Evolutionary conservation across 2,888 invertebrate genomes (phyloP), one percentile per base, ranked within the genome.

Genomic region (Xylota sylvarum): DNA sequence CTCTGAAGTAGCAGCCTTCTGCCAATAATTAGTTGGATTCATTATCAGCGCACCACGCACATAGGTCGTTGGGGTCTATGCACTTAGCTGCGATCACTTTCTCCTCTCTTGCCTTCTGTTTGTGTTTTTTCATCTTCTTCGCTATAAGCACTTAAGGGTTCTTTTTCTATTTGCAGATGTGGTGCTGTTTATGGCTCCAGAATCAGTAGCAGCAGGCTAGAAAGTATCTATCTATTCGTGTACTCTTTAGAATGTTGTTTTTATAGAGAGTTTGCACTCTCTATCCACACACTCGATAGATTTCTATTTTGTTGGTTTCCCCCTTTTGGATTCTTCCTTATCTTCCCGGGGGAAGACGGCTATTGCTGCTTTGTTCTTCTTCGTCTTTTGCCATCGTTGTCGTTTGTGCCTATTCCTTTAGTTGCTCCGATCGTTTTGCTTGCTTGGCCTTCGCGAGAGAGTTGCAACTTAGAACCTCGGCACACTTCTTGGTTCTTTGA

Each of bases 81-180:
- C 80, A 84, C 79, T 80, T 80, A 67, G 55, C 55, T 32, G 81
- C 56, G 83, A 79, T 82, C 83, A 83, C 87, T 88, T 81, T 84
- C 88, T 81, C 85, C 73, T 72, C 87, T 84, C 80, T 85, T 48
- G 78, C 60, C 23, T 56, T 67, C 55, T 70, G 76, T 56, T 56
- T 77, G 73, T 89, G 88, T 89, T 89, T 88, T 88, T 19, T 64
- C 64, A 46, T 77, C 55, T 88, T 89, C 89, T 89, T 89, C 87
- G 88, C 89, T 88, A 89, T 88, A 88, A 43, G 67, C 80, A 76
- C 84, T 80, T 73, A 84, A 83, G 81, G 84, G 88, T 81, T 73
- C 64, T 55, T 73, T 55, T 70, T 76, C 48, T 77, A 9, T 43
- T 62, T 64, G 77, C 52, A 77, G 55, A 73, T 81, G 65, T 32